A percentile compares a stretch with the other conserved stretches of the same genome.
Conservation (phyloP, 1,140 invertebrate species). For the Caerostris extrusa region DNA sequence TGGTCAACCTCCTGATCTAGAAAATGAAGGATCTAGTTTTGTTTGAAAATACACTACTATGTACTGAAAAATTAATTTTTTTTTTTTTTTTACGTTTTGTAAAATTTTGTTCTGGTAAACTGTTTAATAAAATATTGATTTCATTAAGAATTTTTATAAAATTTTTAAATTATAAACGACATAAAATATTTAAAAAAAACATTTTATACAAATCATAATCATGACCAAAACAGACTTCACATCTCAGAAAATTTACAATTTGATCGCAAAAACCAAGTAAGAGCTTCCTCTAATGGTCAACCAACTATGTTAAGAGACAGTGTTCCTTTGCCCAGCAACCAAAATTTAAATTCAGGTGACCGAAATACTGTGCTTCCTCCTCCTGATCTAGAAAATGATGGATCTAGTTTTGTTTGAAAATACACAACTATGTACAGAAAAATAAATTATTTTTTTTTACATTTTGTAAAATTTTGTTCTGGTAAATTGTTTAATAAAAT, state of each 20-base stretch:
- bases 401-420: constrained; percentile 75
- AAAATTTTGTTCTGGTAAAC: too few species aligned
- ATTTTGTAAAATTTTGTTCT: background rate
- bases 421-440: constrained; percentile 36
- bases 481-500: too few species aligned
- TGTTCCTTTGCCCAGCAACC: background rate
- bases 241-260: too few species aligned
- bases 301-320: constrained; percentile 1
- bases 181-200: too few species aligned
- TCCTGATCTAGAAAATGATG: constrained; percentile 67
- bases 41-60: constrained; percentile 54
- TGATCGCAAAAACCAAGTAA: too few species aligned
- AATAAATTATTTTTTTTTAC: constrained; percentile 69
- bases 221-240: too few species aligned
- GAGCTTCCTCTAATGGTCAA: too few species aligned
- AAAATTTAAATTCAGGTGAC: constrained; percentile 16
- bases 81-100: constrained; percentile 33
- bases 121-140: too few species aligned
- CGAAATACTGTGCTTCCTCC: background rate
- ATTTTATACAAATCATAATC: too few species aligned
- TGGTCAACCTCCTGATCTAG: constrained; percentile 46
- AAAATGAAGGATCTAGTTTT: constrained; percentile 76
- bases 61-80: constrained; percentile 65
- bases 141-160: too few species aligned
- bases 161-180: too few species aligned